Evolutionary conservation across 2,797 vertebrate genomes (phyloP), one percentile per base, ranked within the genome.

Genomic region (Bucorvus abyssinicus): DNA sequence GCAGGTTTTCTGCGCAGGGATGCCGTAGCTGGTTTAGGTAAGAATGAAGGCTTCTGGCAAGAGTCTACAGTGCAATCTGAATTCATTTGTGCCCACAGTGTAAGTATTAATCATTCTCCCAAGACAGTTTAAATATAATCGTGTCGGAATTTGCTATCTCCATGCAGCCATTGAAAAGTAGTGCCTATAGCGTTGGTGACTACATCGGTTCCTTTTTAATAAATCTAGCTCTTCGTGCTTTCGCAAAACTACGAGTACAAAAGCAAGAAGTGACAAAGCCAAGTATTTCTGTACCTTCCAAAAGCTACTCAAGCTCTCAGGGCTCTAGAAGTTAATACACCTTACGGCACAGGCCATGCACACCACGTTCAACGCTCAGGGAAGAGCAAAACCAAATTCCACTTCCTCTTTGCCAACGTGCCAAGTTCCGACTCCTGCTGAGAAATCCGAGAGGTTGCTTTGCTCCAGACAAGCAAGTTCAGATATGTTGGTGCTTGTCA

Each of bases 31-130:
- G 60, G 38, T 45, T 45, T 77, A 38, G 15, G 10, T 80, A 94
- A 92, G 94, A 96, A 95, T 34, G 88, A 96, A 95, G 95, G 95
- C 93, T 96, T 96, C 84, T 75, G 91, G 93, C 90, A 95, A 87
- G 90, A 89, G 84, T 93, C 94, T 52, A 70, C 89, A 94, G 94
- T 94, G 95, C 95, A 94, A 96, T 92, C 71, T 84, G 83, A 95
- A 93, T 89, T 75, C 26, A 64, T 89, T 94, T 96, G 91, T 94
- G 88, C 95, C 96, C 90, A 93, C 85, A 96, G 93, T 93, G 86
- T 92, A 88, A 89, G 89, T 90, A 94, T 91, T 92, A 84, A 57
- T 84, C 84, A 55, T 84, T 94, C 81, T 69, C 84, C 83, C 84
- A 21, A 90, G 94, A 77, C 74, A 78, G 57, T 40, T 92, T 32